Percentiles rank a stretch among this genome's conserved stretches.
Evolutionary conservation across 2,797 vertebrate genomes (phyloP).

Genomic region (Chrysocyon brachyurus): DNA sequence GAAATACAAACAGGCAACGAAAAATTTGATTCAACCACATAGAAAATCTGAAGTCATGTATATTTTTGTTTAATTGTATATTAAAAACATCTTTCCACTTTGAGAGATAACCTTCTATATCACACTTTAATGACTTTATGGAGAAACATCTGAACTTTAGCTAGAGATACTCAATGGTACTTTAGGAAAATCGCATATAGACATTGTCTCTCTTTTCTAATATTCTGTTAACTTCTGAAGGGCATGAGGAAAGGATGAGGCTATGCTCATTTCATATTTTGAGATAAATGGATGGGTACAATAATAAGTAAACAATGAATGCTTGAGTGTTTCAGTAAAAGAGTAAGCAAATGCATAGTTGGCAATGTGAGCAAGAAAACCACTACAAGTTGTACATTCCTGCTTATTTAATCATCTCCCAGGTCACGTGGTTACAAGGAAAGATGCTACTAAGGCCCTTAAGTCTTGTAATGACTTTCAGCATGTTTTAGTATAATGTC

Average conservation of each 20-base stretch:
- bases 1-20: neutral
- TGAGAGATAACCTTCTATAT: neutral
- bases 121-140: neutral
- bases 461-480: neutral
- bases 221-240: neutral
- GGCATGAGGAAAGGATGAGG: neutral
- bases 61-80: neutral
- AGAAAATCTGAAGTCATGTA: neutral
- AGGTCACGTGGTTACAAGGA: neutral
- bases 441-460: neutral
- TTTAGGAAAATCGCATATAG: neutral
- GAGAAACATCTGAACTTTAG: neutral
- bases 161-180: neutral
- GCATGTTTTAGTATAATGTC: neutral
- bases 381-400: neutral
- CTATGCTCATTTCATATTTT: neutral
- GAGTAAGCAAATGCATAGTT: neutral
- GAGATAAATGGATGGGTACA: neutral
- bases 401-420: neutral
- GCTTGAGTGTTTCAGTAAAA: neutral
- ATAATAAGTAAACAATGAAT: conserved; percentile 1
- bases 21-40: neutral
- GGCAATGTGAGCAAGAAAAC: neutral
- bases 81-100: conserved; percentile 12
- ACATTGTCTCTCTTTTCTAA: neutral